These are phyloP conservation scores for Liasis olivaceus DNA, from an alignment of 2,797 vertebrate genomes.

Conservation along the genomic window DNA sequence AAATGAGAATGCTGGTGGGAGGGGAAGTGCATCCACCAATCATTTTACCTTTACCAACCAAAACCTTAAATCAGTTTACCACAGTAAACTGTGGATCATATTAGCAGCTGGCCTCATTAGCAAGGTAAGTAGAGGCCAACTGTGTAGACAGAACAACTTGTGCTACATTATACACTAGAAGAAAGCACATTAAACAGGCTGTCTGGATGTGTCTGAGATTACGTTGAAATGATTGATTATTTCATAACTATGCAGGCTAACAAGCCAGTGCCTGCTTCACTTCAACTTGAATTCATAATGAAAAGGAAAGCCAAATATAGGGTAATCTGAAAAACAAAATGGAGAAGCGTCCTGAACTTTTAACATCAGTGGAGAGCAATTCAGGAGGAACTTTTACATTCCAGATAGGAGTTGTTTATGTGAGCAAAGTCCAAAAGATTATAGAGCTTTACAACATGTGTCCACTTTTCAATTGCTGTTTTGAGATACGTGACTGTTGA, in stretches of 20 bases:
- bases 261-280: neutral
- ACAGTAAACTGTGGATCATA: neutral
- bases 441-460: neutral
- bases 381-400: neutral
- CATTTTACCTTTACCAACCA: neutral
- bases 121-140: neutral
- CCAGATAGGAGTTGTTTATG: neutral
- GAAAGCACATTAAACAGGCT: neutral
- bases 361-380: neutral
- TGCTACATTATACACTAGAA: neutral
- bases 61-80: too few species aligned
- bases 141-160: neutral
- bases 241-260: neutral
- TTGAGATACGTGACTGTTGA: neutral
- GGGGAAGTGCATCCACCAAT: neutral
- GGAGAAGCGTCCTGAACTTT: neutral
- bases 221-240: neutral
- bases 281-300: neutral
- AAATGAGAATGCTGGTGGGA: neutral
- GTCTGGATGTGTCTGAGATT: neutral
- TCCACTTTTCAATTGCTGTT: neutral
- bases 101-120: neutral
- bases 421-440: neutral
- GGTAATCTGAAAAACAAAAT: neutral
- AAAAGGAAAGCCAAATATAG: neutral